phyloP scores from a whole-genome alignment of 2,797 vertebrate species.

The Uromys caudimaculatus region DNA sequence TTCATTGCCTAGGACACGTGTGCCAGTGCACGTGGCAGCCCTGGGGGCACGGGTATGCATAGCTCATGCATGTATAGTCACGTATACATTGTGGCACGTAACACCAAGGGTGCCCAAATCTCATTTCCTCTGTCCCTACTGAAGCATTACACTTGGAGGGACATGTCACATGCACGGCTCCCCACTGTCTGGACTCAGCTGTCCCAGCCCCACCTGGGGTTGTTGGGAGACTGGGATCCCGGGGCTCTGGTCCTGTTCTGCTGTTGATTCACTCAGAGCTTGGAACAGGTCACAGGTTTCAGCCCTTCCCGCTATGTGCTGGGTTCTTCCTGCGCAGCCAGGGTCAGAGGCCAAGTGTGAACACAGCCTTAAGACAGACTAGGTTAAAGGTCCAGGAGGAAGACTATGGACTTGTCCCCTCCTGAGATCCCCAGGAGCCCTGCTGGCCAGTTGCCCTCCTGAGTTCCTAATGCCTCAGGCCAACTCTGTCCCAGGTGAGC shows the following conservation, averaged over 20 bases:
- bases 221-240: neutral
- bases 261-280: neutral
- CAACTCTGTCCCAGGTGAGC: slow-evolving; percentile 80
- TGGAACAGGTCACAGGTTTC: neutral
- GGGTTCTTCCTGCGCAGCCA: neutral
- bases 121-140: neutral
- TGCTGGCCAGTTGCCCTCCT: accelerated
- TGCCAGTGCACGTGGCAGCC: neutral
- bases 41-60: neutral
- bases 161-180: neutral
- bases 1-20: neutral
- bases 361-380: neutral
- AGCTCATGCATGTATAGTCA: neutral
- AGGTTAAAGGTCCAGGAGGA: neutral
- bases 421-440: neutral
- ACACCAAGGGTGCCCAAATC: neutral
- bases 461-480: accelerated
- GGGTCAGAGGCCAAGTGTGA: slow-evolving; percentile 11
- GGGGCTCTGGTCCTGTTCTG: neutral
- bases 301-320: neutral
- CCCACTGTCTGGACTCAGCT: neutral
- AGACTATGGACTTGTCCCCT: neutral
- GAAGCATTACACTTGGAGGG: neutral
- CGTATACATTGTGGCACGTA: too few species aligned
- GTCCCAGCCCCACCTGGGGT: neutral